Evolutionary conservation across 2,888 invertebrate genomes (phyloP).

Genomic region (Napeogenes sylphis): DNA sequence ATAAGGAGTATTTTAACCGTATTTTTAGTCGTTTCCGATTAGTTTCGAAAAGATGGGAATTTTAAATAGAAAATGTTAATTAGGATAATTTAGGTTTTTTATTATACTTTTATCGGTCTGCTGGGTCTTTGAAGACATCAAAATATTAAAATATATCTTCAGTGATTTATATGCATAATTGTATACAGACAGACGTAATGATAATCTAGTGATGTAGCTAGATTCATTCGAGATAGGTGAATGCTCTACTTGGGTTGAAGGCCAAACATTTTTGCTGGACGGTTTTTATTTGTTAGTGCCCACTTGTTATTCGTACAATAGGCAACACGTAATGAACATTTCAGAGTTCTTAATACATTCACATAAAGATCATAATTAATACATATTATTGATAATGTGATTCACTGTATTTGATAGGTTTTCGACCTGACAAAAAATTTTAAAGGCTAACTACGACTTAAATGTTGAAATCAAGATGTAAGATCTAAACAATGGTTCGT

Average conservation of each 20-base stretch:
- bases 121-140: conserved; percentile 13
- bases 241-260: conserved; percentile 67
- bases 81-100: conserved; percentile 19
- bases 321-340: conserved; percentile 48
- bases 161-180: conserved; percentile 19
- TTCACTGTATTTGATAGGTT: conserved; percentile 16
- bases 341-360: conserved; percentile 20
- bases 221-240: conserved; percentile 61
- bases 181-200: conserved; percentile 30
- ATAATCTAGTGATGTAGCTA: conserved; percentile 45
- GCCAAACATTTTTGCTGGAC: conserved; percentile 59
- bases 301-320: conserved; percentile 49
- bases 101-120: conserved; percentile 21
- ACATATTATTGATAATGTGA: conserved; percentile 3
- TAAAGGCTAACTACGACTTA: conserved; percentile 7
- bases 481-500: conserved; percentile 1
- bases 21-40: too few relatives aligned
- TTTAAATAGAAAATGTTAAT: conserved; percentile 14
- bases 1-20: too few relatives aligned
- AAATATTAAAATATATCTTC: conserved; percentile 5
- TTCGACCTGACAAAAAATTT: conserved; percentile 20
- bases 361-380: conserved; percentile 15
- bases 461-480: conserved; percentile 1
- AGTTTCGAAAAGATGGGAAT: not conserved
- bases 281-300: conserved; percentile 60